These are phyloP conservation scores for Galemys pyrenaicus DNA, from an alignment of 2,113 vertebrate genomes.

Conservation along the genomic window DNA sequence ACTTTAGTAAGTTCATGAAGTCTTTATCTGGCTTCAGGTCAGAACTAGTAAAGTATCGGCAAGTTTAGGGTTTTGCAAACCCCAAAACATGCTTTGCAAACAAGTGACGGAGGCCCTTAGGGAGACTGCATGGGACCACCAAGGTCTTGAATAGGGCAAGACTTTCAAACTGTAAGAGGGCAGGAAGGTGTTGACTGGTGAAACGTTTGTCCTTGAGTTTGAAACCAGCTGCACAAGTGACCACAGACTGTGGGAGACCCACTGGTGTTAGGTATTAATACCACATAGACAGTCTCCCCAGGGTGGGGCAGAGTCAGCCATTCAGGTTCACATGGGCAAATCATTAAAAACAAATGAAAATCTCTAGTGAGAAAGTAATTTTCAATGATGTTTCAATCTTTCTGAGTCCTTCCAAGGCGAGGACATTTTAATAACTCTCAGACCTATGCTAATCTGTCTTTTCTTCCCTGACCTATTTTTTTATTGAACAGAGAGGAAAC, in stretches of 20 bases:
- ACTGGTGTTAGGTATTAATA: no score
- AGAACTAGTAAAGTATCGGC: neutral
- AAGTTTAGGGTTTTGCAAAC: constrained; percentile 35
- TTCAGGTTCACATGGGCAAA: neutral
- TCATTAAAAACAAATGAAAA: neutral
- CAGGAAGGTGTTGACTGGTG: neutral
- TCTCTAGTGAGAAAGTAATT: neutral
- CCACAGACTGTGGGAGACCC: neutral
- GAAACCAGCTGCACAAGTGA: neutral
- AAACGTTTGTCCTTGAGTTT: neutral
- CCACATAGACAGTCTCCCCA: neutral
- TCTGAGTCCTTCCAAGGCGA: neutral
- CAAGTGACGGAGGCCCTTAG: neutral
- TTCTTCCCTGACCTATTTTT: neutral
- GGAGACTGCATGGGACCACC: neutral
- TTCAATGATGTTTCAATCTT: neutral
- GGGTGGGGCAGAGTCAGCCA: rapidly evolving
- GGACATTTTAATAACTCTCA: neutral
- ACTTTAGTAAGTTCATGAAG: neutral
- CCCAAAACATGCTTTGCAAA: neutral
- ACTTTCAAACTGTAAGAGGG: neutral
- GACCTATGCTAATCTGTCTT: neutral
- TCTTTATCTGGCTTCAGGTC: constrained; percentile 15
- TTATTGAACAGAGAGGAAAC: neutral
- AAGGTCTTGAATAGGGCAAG: neutral